Conservation (phyloP, 2,113 vertebrate genomes). For the Cryptomyrus ogoouensis region DNA sequence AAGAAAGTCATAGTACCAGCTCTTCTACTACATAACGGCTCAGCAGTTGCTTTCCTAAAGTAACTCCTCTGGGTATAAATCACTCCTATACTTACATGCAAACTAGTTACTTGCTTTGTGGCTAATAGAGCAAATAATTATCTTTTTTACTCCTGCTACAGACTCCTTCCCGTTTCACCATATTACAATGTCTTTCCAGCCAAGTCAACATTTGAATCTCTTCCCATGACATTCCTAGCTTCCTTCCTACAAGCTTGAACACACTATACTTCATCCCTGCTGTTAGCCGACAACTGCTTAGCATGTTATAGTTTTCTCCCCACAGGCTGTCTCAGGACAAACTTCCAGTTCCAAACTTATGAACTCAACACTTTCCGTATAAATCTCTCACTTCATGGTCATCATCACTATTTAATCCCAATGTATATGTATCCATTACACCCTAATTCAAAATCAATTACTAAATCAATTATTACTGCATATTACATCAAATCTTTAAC, state of each 20-base stretch:
- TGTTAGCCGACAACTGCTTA: neutral
- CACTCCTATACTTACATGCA: neutral
- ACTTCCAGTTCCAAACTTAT: neutral
- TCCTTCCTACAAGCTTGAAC: neutral
- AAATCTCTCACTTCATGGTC: neutral
- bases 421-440: neutral
- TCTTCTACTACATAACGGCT: neutral
- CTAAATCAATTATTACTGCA: neutral
- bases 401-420: neutral
- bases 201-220: neutral
- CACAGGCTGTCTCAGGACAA: neutral
- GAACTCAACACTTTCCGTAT: neutral
- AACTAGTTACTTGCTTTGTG: conserved; percentile 7
- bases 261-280: neutral
- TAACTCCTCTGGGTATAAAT: neutral
- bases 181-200: conserved; percentile 2
- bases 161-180: neutral
- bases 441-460: neutral
- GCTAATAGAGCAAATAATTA: conserved; percentile 7
- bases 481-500: neutral
- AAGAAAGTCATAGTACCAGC: neutral
- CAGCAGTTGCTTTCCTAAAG: neutral
- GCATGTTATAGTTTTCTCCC: neutral
- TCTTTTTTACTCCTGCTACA: neutral
- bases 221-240: neutral